Conservation (phyloP, 2,113 vertebrate species). For the Bagarius yarrelli region DNA sequence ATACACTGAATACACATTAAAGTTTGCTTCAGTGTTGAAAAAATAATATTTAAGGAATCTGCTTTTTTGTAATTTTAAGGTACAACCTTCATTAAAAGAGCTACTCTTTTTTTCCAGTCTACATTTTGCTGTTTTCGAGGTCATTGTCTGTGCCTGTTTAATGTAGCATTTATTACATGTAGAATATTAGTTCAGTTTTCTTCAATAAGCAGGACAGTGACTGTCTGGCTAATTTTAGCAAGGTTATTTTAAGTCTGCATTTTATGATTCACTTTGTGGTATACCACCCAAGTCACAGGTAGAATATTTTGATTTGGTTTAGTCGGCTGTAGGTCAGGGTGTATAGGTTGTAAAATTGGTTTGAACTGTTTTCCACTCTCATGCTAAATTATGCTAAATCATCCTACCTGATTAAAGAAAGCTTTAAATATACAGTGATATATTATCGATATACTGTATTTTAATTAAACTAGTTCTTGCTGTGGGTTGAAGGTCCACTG, state of each 20-base stretch:
- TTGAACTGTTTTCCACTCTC: background rate
- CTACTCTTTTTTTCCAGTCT: background rate
- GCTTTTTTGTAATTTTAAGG: background rate
- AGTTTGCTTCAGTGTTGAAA: background rate
- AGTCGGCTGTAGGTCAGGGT: background rate
- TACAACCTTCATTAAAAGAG: background rate
- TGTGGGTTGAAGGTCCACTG: slow-evolving; percentile 5
- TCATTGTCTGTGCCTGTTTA: too few species aligned
- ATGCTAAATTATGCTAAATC: too few species aligned
- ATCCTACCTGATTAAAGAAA: too few species aligned
- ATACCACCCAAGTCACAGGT: background rate
- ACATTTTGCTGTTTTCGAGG: background rate
- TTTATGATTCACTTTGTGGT: background rate
- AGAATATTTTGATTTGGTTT: background rate
- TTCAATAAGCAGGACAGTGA: background rate
- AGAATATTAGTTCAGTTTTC: background rate
- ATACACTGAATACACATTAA: background rate
- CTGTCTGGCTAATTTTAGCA: background rate
- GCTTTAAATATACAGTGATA: background rate
- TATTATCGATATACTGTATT: background rate
- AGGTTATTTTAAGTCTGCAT: background rate
- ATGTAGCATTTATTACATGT: background rate
- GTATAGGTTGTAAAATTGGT: too few species aligned
- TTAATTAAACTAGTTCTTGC: background rate
- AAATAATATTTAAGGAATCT: background rate